A percentile compares a stretch with the other conserved stretches of the same genome.
phyloP scores from a whole-genome alignment of 1,140 invertebrate species.

The Drosophila pandora region DNA sequence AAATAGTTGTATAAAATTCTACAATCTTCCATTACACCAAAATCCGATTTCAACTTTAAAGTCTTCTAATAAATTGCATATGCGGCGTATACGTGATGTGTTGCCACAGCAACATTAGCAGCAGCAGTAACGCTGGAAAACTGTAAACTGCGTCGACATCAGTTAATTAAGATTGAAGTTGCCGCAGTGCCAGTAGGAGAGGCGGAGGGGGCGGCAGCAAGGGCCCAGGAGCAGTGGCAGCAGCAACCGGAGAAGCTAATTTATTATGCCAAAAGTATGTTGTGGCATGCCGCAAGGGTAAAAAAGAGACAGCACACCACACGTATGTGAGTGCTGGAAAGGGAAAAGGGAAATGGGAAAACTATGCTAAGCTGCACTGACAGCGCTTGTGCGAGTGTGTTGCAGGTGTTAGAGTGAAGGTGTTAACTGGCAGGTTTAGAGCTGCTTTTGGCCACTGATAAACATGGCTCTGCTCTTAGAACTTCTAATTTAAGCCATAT shows the following conservation, averaged over 20 bases:
- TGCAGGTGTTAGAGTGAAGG: conserved; percentile 59
- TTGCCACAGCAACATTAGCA: conserved; percentile 23
- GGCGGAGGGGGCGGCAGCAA: conserved; percentile 6
- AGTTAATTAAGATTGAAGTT: conserved; percentile 81
- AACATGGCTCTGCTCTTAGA: conserved; percentile 19
- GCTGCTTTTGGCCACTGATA: conserved; percentile 23
- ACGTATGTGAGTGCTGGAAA: neutral
- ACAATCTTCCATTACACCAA: neutral
- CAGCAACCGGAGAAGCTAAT: conserved; percentile 59
- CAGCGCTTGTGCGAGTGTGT: neutral
- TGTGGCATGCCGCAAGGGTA: conserved; percentile 40
- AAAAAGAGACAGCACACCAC: conserved; percentile 17
- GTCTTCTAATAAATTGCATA: conserved; percentile 47
- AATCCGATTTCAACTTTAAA: conserved; percentile 1
- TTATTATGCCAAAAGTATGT: conserved; percentile 75
- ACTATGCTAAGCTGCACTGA: conserved; percentile 37
- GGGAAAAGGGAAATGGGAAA: conserved; percentile 18
- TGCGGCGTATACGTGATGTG: conserved; percentile 58
- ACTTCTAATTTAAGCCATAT: conserved; percentile 27
- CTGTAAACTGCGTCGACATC: conserved; percentile 73
- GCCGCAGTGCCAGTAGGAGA: conserved; percentile 52
- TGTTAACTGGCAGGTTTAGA: conserved; percentile 60
- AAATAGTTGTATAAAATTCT: too few relatives aligned
- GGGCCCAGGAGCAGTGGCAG: conserved; percentile 17
- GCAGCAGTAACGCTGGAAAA: conserved; percentile 37